Base-by-base conservation (phyloP, 2,888 invertebrate species). In the Zaprionus lineosus region DNA sequence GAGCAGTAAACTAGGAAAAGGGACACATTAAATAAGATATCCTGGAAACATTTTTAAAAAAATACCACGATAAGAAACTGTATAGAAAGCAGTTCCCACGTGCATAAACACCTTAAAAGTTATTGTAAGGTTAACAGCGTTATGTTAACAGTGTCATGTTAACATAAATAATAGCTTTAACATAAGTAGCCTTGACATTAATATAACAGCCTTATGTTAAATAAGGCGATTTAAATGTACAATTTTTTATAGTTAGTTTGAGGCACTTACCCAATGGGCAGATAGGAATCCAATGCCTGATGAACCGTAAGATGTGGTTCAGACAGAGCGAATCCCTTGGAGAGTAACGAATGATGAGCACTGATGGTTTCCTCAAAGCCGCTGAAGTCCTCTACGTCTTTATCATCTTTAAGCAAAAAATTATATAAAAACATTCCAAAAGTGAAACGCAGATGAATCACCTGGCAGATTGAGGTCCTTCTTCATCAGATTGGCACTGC, bases 321-420 rank as follows among this genome's bases (percentile, higher is more conserved):
- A 28, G 95, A 94, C 8, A 98, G 92, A 7, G 97, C 97, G 74
- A 98, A 93, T 12, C 98, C 98, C 86, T 97, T 95, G 6, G 96
- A 94, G 8, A 98, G 92, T 34, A 99, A 91, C 3, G 93, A 90
- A 12, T 95, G 93, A 90, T 90, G 90, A 3, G 87, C 78, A 50
- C 75, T 87, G 3, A 90, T 82, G 1, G 90, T 90, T 29, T 94
- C 94, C 89, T 96, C 95, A 18, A 94, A 93, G 40, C 92, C 90
- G 44, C 94, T 93, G 71, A 94, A 90, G 84, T 95, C 95, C 61
- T 95, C 93, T 65, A 95, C 94, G 15, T 92, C 91, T 86, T 95
- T 93, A 77, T 94, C 94, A 83, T 91, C 92, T 92, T 18, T 2
- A n/a, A 3, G 11, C 34, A 2, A 9, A 5, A 1, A 26, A 4